These are phyloP conservation scores for Cepphus grylle DNA, from an alignment of 2,113 vertebrate genomes.

Conservation along the genomic window DNA sequence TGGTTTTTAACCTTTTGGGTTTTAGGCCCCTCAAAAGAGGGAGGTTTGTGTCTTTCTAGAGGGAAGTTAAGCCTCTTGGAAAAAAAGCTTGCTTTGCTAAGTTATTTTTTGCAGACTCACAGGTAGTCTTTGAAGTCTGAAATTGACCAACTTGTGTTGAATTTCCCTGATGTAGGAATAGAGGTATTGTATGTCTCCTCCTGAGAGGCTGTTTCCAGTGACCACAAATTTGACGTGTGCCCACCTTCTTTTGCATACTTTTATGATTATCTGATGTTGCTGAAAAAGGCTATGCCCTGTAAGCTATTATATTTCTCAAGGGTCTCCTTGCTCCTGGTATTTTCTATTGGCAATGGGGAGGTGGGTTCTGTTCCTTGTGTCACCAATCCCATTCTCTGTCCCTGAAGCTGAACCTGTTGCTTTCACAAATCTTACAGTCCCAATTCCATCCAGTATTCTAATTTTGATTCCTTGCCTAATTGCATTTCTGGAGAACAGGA, in stretches of 20 bases:
- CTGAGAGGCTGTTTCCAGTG: background rate
- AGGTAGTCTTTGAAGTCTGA: background rate
- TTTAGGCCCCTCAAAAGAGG: background rate
- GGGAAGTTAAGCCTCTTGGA: background rate
- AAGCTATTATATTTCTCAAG: background rate
- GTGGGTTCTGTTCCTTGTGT: background rate
- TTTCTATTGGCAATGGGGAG: background rate
- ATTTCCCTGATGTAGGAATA: background rate
- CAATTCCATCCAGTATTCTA: background rate
- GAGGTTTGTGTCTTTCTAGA: background rate
- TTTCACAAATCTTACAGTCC: background rate
- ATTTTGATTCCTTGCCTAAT: background rate
- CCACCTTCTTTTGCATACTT: background rate
- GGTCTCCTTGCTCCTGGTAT: background rate
- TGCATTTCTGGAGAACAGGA: conserved; percentile 16
- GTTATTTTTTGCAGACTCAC: background rate
- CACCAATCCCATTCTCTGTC: background rate
- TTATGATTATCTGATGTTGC: background rate
- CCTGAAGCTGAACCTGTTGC: background rate
- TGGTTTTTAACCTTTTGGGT: background rate
- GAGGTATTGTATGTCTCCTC: background rate
- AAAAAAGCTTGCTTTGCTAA: background rate
- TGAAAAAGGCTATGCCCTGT: background rate
- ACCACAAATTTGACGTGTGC: background rate
- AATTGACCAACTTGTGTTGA: background rate